phyloP scores from a whole-genome alignment of 1,140 invertebrate species.

The Pogonus chalceus region DNA sequence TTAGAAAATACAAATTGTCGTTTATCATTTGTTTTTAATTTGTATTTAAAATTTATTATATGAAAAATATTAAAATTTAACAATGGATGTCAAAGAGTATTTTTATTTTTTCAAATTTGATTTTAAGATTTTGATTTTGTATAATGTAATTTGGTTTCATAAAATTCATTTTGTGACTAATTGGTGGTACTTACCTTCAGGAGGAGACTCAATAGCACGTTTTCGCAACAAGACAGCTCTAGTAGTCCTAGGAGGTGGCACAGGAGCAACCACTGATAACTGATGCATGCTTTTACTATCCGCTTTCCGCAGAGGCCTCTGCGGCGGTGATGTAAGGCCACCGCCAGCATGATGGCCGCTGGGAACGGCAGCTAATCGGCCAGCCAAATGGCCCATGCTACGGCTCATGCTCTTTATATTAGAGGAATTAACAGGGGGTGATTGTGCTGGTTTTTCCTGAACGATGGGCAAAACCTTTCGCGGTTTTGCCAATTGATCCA shows the following conservation, averaged over 20 bases:
- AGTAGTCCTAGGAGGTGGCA: conserved; percentile 29
- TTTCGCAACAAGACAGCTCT: conserved; percentile 31
- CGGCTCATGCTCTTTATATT: conserved; percentile 34
- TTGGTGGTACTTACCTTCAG: conserved; percentile 5
- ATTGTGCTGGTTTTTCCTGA: conserved; percentile 30
- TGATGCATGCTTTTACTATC: conserved; percentile 55
- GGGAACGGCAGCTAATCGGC: conserved; percentile 28
- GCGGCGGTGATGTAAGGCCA: conserved; percentile 45
- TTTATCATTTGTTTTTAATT: no score
- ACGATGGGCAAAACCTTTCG: conserved; percentile 46
- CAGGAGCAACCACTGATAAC: conserved; percentile 38
- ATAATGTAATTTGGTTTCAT: no score
- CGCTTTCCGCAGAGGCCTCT: conserved; percentile 27
- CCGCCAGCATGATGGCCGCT: conserved; percentile 36
- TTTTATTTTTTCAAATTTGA: no score
- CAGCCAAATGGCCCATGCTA: conserved; percentile 58
- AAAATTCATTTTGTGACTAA: no score
- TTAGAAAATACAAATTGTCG: no score
- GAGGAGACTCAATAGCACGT: conserved; percentile 1
- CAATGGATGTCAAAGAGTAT: no score
- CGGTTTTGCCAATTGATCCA: conserved; percentile 74
- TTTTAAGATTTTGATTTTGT: no score
- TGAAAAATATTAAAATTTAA: no score
- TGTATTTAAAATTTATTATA: no score
- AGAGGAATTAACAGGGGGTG: background rate